Conservation (phyloP, 2,888 invertebrate genomes). For the Lapara coniferarum region DNA sequence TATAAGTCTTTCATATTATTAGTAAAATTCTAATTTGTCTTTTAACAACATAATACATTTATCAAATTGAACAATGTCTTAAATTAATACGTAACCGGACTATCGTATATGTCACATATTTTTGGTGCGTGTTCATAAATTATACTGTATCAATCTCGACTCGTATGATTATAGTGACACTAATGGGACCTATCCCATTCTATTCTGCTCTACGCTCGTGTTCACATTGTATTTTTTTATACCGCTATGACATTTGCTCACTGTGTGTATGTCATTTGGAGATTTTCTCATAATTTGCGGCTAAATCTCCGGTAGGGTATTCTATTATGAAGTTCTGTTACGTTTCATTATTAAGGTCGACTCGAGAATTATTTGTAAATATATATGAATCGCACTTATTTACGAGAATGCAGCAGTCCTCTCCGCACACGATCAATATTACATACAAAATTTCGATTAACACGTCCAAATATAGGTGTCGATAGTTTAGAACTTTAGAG, state of each 20-base stretch:
- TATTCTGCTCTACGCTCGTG: constrained; percentile 50
- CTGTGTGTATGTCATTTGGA: constrained; percentile 51
- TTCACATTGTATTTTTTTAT: constrained; percentile 60
- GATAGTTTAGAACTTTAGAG: constrained; percentile 22
- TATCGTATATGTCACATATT: constrained; percentile 8
- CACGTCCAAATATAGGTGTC: constrained; percentile 15
- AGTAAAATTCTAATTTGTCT: no score
- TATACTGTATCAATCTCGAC: constrained; percentile 10
- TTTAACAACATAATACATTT: no score
- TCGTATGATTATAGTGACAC: constrained; percentile 51
- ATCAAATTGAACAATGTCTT: neutral
- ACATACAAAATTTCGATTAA: constrained; percentile 16
- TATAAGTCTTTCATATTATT: no score
- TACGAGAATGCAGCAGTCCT: neutral
- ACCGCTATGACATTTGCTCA: constrained; percentile 40
- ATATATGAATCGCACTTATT: no score
- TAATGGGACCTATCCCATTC: constrained; percentile 58
- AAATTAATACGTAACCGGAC: constrained; percentile 12
- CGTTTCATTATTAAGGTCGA: neutral
- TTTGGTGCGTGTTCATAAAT: constrained; percentile 10
- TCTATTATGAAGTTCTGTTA: neutral
- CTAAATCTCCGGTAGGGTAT: neutral
- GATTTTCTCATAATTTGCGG: constrained; percentile 47
- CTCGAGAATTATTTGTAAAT: no score
- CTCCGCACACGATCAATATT: neutral